phyloP scores from a whole-genome alignment of 1,140 invertebrate genomes.

The Drosophila bocki region DNA sequence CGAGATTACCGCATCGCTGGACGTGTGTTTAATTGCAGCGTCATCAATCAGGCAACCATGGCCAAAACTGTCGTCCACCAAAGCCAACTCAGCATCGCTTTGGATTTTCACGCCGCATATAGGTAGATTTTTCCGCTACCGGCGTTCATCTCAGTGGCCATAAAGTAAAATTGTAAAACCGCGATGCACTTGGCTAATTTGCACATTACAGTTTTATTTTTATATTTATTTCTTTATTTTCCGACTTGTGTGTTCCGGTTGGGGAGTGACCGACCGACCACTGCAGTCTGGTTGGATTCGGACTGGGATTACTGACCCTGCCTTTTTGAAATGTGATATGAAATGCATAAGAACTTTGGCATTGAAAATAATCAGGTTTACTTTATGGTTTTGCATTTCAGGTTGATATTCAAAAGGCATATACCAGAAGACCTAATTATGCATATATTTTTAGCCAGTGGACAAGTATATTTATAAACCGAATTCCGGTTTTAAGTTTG shows the following conservation, averaged over 20 bases:
- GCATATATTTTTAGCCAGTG: conserved; percentile 24
- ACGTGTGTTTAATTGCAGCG: conserved; percentile 69
- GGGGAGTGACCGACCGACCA: conserved; percentile 12
- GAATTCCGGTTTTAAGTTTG: conserved; percentile 15
- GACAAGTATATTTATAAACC: conserved; percentile 13
- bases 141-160: conserved; percentile 32
- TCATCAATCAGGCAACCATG: conserved; percentile 67
- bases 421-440: conserved; percentile 41
- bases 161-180: conserved; percentile 33
- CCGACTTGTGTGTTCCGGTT: conserved; percentile 11
- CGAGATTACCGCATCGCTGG: conserved; percentile 73
- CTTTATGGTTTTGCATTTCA: conserved; percentile 6
- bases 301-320: neutral
- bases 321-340: neutral
- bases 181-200: conserved; percentile 68
- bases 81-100: conserved; percentile 17
- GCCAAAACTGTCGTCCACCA: conserved; percentile 26
- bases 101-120: conserved; percentile 39
- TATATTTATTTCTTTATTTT: conserved; percentile 33
- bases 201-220: conserved; percentile 47
- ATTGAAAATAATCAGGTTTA: conserved; percentile 28
- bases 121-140: conserved; percentile 48
- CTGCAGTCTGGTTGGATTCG: neutral
- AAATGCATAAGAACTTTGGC: conserved; percentile 24
- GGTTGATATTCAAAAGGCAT: conserved; percentile 6